Evolutionary conservation across 2,888 invertebrate genomes (phyloP), one percentile per base, ranked within the genome.

Genomic region (Mystacides longicornis): DNA sequence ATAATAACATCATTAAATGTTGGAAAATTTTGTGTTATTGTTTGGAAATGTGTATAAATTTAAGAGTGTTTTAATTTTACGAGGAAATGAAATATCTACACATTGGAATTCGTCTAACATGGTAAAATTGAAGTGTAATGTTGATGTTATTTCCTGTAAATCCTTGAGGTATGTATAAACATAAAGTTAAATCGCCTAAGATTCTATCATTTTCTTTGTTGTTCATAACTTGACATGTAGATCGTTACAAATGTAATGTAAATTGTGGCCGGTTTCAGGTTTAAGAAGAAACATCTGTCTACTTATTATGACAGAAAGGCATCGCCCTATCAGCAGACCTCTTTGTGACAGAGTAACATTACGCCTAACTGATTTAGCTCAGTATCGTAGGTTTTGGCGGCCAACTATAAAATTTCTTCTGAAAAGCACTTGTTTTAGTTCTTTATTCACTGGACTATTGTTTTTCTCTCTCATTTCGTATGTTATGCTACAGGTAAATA

Each of bases 351-450:
- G 37, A 33, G 37, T 56, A 9, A 5, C 22, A 2, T 27, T 3
- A 9, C 49, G 27, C 11, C 54, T 57, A 4, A 37, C 37, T n/a
- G 23, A 22, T 19, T 18, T 53, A 27, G 51, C 48, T 2, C 46
- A 54, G 43, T 52, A 49, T 18, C 51, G 58, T 5, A 27, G 55
- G 19, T 23, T 55, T 18, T 58, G 58, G 58, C 37, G 58, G 5
- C 58, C 58, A 1, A 47, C 46, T 11, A 19, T 58, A 19, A 58
- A 55, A 42, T 52, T 58, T 16, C 37, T 58, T 3, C 42, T 58
- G 11, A 51, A 52, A 4, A 33, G 52, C 14, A 51, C 48, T 23
- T 45, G 20, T 18, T 7, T 27, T 14, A 52, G 49, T 19, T 49
- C 55, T 9, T 9, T 58, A 2, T 16, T 58, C 11, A 52, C 50